Percentiles rank a stretch among this genome's conserved stretches.
Conservation (phyloP, 2,797 vertebrate genomes). For the Acrocephalus scirpaceus region DNA sequence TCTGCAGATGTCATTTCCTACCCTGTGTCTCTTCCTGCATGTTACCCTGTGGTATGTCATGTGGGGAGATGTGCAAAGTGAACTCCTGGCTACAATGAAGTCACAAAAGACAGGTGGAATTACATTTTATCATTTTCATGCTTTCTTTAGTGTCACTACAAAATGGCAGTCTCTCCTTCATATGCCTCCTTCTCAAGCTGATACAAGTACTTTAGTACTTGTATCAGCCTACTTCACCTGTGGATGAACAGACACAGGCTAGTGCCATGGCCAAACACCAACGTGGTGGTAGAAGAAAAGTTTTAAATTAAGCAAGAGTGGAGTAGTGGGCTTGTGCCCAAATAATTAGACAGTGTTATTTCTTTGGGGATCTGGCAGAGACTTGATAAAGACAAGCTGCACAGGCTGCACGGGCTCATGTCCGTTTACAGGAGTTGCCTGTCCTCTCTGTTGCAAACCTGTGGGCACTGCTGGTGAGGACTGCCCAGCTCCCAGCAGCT, state of each 20-base stretch:
- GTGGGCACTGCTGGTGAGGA: too few relatives aligned
- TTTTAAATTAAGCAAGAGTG: not conserved
- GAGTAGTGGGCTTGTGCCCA: not conserved
- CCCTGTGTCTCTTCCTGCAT: rapidly evolving
- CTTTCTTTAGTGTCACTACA: not conserved
- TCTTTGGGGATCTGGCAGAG: not conserved
- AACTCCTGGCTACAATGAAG: not conserved
- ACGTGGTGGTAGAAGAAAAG: rapidly evolving
- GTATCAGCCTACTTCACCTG: not conserved
- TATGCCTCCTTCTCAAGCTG: not conserved
- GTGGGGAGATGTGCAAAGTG: not conserved
- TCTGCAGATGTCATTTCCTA: not conserved
- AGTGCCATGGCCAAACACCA: not conserved
- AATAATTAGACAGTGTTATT: not conserved
- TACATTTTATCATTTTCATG: not conserved
- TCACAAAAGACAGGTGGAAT: not conserved
- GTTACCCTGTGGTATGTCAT: not conserved
- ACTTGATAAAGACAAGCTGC: not conserved
- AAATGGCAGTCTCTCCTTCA: not conserved
- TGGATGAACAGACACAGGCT: not conserved
- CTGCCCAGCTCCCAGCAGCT: not conserved
- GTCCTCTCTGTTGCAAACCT: rapidly evolving
- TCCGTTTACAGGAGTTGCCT: not conserved
- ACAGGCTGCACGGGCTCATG: not conserved
- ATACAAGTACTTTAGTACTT: not conserved